These are phyloP conservation scores for Drosophila lacteicornis DNA, from an alignment of 1,140 invertebrate species.

Conservation along the genomic window DNA sequence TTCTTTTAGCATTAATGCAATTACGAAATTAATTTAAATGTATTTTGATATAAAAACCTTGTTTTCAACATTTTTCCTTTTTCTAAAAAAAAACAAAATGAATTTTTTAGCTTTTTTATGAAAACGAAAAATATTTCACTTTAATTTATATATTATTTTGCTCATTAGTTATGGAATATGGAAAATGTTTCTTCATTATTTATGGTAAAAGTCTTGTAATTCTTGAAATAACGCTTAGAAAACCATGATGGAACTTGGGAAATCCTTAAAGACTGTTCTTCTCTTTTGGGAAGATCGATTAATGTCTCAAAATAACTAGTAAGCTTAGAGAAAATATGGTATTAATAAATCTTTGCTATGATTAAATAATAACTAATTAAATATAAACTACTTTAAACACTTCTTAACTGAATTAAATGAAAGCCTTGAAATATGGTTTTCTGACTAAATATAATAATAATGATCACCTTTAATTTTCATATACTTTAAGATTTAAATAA, in stretches of 20 bases:
- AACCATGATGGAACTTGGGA: background rate
- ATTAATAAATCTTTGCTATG: background rate
- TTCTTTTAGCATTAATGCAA: too few species aligned
- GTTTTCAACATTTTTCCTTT: background rate
- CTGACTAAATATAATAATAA: background rate
- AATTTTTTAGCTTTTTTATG: background rate
- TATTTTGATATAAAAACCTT: too few species aligned
- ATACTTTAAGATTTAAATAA: too few species aligned
- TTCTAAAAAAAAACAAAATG: conserved; percentile 1
- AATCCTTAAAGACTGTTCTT: conserved; percentile 1
- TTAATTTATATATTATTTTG: background rate
- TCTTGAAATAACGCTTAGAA: too few species aligned
- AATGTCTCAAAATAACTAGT: background rate
- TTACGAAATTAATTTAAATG: too few species aligned
- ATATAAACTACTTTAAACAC: background rate
- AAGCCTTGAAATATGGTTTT: background rate
- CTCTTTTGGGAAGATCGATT: background rate
- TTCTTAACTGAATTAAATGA: background rate
- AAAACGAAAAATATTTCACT: background rate
- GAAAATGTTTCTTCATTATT: background rate
- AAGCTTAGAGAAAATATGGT: background rate
- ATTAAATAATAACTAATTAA: background rate
- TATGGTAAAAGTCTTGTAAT: background rate
- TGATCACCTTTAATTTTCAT: background rate
- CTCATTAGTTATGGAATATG: background rate